Conservation (phyloP, 2,888 invertebrate species). For the Euzetes globulus region DNA sequence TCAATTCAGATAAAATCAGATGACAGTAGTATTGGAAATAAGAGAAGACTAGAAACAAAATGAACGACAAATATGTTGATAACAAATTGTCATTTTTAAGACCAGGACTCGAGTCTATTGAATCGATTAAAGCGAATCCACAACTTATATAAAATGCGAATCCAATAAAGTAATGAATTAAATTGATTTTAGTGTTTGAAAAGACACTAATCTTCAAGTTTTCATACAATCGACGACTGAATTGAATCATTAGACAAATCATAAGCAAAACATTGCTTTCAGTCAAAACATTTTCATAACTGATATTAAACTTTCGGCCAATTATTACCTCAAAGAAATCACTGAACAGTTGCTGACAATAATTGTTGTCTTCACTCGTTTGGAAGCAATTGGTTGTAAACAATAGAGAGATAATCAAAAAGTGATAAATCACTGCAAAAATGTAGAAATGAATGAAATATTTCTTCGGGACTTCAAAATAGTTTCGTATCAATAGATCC, state of each 20-base stretch:
- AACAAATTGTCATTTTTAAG: neutral
- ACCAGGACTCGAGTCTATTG: neutral
- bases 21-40: constrained; percentile 45
- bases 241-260: neutral
- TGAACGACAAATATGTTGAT: neutral
- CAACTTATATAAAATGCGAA: constrained; percentile 42
- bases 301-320: neutral
- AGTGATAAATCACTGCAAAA: neutral
- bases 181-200: constrained; percentile 44
- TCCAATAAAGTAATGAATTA: constrained; percentile 44
- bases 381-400: neutral
- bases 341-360: neutral
- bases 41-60: constrained; percentile 45
- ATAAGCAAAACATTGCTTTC: constrained; percentile 14
- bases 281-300: neutral
- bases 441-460: constrained; percentile 3
- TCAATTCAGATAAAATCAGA: constrained; percentile 45
- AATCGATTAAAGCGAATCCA: constrained; percentile 32
- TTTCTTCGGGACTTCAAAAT: constrained; percentile 52
- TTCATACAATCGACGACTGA: constrained; percentile 43
- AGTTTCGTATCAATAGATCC: neutral
- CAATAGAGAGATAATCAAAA: neutral
- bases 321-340: neutral
- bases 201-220: constrained; percentile 44
- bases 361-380: neutral